Conservation (phyloP, 1,140 invertebrate genomes). For the Caenorhabditis briggsae region DNA sequence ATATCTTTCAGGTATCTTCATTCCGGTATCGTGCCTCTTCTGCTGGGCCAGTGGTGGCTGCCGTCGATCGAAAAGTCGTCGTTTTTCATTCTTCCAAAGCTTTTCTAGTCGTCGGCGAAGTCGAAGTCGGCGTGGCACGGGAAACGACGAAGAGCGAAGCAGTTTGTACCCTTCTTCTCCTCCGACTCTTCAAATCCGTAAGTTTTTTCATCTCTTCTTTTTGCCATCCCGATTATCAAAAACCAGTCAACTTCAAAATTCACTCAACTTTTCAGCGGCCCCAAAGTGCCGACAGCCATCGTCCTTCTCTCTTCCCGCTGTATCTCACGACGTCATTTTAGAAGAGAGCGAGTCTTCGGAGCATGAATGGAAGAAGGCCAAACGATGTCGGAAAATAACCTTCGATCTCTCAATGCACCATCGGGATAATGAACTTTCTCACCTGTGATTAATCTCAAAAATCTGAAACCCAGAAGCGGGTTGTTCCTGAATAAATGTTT, state of each 20-base stretch:
- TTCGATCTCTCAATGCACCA: conserved; percentile 32
- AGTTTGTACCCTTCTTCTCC: conserved; percentile 45
- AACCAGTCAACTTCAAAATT: conserved; percentile 37
- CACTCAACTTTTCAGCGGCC: conserved; percentile 33
- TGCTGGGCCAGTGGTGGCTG: conserved; percentile 30
- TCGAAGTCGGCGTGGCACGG: conserved; percentile 25
- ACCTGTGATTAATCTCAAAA: background rate
- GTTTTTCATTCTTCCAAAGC: background rate
- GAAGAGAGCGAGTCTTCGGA: conserved; percentile 50
- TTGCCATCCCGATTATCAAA: conserved; percentile 23
- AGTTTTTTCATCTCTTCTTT: conserved; percentile 15
- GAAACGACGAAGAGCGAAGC: conserved; percentile 39
- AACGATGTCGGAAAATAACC: conserved; percentile 30
- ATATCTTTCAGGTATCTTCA: conserved; percentile 24
- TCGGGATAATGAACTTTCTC: conserved; percentile 10
- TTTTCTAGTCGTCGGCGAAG: conserved; percentile 10
- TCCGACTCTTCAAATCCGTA: conserved; percentile 47
- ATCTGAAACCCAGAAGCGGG: background rate
- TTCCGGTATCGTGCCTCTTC: conserved; percentile 31
- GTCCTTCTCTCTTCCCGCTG: conserved; percentile 47
- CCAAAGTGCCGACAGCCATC: conserved; percentile 45
- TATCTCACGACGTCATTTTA: conserved; percentile 45
- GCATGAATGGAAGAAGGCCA: conserved; percentile 30
- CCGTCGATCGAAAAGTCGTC: conserved; percentile 3
- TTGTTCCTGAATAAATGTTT: background rate